Base-by-base conservation (phyloP, 1,140 invertebrate genomes). In the Drosophila azteca region DNA sequence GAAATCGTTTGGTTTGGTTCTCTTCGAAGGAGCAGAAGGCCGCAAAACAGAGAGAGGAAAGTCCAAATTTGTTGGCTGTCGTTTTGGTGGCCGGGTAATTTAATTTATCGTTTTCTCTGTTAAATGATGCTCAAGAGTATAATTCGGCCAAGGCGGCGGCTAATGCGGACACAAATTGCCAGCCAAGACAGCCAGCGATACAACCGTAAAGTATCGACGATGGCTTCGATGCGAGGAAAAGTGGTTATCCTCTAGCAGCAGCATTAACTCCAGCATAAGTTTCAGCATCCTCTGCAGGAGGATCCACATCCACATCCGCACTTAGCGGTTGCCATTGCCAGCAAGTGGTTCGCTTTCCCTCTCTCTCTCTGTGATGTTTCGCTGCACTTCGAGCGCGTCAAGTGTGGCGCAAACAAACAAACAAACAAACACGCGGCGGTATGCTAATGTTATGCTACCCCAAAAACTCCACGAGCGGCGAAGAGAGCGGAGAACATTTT, bases 121-220 rank as follows among this genome's bases (percentile, higher is more conserved):
- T 88, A 84, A 88, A 88, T 88, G 83, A 88, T 76, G 83, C 83
- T 88, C 83, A 88, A 88, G 83, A 88, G 83, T 89, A 88, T 88
- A 89, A 88, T 88, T 88, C 79, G 65, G 44, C 53, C 60, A 26
- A 50, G 17, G 17, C 17, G 54, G 79, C 82, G 66, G 70, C 84
- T 88, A 88, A 88, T 88, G 84, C 78, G 68, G 52, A 68, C 76
- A 89, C 79, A 89, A 88, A 89, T 89, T 79, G 84, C 54, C 45
- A 52, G 84, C 54, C 45, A 52, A 13, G 11, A 58, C 70, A 50
- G 60, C 46, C 55, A 57, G 64, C 62, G 51, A 65, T 71, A 76
- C 66, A 67, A 45, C 60, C 50, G 71, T 51, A 20, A 20, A 35
- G 13, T 39, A 63, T 72, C 48, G 41, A 66, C 48, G 41, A 66